Evolutionary conservation across 2,888 invertebrate genomes (phyloP), one percentile per base, ranked within the genome.

Genomic region (Chaetogeoica ovagalla): DNA sequence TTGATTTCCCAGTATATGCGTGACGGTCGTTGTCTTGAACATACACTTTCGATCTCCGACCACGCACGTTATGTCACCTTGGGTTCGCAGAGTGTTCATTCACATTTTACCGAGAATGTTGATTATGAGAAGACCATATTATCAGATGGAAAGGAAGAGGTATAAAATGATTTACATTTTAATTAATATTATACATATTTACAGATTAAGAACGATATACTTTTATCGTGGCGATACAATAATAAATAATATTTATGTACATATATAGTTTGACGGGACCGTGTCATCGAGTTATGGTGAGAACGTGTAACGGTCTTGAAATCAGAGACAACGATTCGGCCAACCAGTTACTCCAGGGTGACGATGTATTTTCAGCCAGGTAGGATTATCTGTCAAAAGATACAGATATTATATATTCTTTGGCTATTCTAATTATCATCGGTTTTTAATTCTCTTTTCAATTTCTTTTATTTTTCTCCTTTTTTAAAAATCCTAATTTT

Each of bases 21-120:
- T 95, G 86, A 96, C 96, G 83, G 97, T 98, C 85, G 93, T 97
- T 86, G 97, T 97, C 85, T 90, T 98, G 85, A 98, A 98, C 89
- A 95, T 97, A 85, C 97, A 98, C 90, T 98, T 97, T 89, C 94
- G 98, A 82, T 97, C 96, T 84, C 97, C 98, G 83, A 95, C 97
- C 87, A 98, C 98, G 83, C 97, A 97, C 89, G 93, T 94, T 84
- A 98, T 98, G 97, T 94, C 97, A 83, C 95, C 94, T 77, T 97
- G 97, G 97, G 95, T 98, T 85, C 92, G 95, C 84, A 91, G 94
- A 84, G 93, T 98, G 85, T 97, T 97, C 90, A 95, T 97, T 86
- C 96, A 98, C 89, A 94, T 97, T 87, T 90, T 98, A 87, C 98
- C 98, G 85, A 91, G 95, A 84, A 90, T 97, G 86, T 90, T 97